Evolutionary conservation across 2,797 vertebrate species (phyloP), one percentile per base, ranked within the genome.

Genomic region (Myotis pilosus): DNA sequence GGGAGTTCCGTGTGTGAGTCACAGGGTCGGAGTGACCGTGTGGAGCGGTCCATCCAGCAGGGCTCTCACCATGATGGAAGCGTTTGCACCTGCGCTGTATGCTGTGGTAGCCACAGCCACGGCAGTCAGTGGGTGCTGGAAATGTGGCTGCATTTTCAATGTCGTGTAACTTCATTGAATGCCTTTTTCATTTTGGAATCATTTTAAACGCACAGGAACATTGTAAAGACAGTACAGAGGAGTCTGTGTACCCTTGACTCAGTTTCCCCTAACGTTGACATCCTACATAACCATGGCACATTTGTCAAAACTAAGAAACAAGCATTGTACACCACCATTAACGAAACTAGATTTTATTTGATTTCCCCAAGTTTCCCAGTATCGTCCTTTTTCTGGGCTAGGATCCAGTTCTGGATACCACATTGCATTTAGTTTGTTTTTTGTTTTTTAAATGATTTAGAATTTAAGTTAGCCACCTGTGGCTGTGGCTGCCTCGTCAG

Each of bases 21-120:
- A 1, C 28, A 1, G 30, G 20, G 83, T 12, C 41, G 12, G 38
- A 68, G 28, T 13, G 41, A 10, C 41, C 41, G 9, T 44, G 41
- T 2, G 72, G 13, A n/a, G 28, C 11, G 0, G 6, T 0, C 12
- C 25, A 33, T 36, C 84, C 53, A 0, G 0, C 8, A 6, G 75
- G 23, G 22, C 22, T 5, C 55, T 8, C 53, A 0, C 0, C 6
- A 2, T 16, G 10, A 15, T 0, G 7, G 51, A 5, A 69, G 7
- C 20, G 4, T 8, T 36, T 8, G 2, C 8, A 1, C 20, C 38
- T 19, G 1, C 1, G 0, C 41, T 1, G 15, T 12, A 19, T 23
- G 0, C 0, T 8, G 4, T 28, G 25, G 41, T 8, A 60, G 36
- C 12, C 30, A 0, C 16, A 2, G 53, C 53, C 55, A 28, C 23